phyloP scores from a whole-genome alignment of 2,888 invertebrate genomes.

The Apamea epomidion region DNA sequence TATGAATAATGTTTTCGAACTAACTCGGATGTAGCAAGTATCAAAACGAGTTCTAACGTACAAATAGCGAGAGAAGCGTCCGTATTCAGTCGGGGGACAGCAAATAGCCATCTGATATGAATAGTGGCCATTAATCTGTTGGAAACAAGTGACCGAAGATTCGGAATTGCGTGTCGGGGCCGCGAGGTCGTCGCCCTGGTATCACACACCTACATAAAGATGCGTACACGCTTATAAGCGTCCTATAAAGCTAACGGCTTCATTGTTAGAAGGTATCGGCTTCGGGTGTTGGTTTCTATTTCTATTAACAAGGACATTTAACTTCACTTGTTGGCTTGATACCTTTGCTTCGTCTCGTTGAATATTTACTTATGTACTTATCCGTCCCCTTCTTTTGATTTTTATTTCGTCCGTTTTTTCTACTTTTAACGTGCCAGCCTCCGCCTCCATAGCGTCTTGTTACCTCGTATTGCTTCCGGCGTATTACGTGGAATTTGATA shows the following conservation, averaged over 20 bases:
- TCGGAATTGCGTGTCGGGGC: conserved; percentile 68
- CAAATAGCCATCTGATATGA: conserved; percentile 75
- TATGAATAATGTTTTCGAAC: conserved; percentile 44
- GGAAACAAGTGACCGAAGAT: conserved; percentile 76
- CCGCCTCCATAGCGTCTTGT: conserved; percentile 33
- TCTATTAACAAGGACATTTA: conserved; percentile 74
- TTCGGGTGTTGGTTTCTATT: conserved; percentile 61
- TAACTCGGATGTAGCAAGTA: conserved; percentile 20
- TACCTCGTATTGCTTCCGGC: conserved; percentile 29
- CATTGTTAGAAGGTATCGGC: conserved; percentile 64
- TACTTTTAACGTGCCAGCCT: conserved; percentile 24
- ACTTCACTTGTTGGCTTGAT: conserved; percentile 69
- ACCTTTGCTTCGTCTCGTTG: conserved; percentile 61
- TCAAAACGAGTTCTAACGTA: conserved; percentile 57
- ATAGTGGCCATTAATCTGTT: conserved; percentile 75
- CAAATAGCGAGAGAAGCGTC: conserved; percentile 65
- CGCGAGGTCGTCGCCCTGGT: conserved; percentile 63
- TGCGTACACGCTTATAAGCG: conserved; percentile 66
- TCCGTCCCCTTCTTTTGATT: conserved; percentile 34
- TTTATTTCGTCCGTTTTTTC: conserved; percentile 26
- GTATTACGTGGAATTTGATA: conserved; percentile 37
- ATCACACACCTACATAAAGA: conserved; percentile 62
- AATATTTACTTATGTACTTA: conserved; percentile 71
- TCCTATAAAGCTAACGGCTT: conserved; percentile 66
- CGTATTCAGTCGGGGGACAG: conserved; percentile 62